phyloP scores from a whole-genome alignment of 2,888 invertebrate species.

The Orthosia incerta region DNA sequence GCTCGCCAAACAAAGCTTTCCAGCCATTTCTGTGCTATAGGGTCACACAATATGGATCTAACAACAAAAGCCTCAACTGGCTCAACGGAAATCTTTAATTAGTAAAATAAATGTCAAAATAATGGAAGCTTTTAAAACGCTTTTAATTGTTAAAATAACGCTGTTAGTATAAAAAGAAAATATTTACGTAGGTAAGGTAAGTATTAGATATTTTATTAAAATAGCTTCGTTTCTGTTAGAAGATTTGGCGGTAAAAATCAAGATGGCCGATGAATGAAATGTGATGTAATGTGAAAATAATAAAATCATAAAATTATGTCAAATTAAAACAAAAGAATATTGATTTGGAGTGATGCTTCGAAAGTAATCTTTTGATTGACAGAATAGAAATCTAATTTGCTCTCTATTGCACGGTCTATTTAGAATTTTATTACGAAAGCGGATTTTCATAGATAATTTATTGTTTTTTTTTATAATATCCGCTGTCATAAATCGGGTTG shows the following conservation, averaged over 20 bases:
- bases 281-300: constrained; percentile 71
- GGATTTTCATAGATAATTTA: constrained; percentile 62
- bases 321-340: constrained; percentile 66
- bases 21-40: constrained; percentile 66
- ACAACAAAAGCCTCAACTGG: constrained; percentile 73
- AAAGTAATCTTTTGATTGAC: constrained; percentile 73
- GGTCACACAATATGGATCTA: constrained; percentile 69
- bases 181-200: constrained; percentile 46
- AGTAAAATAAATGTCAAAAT: constrained; percentile 58
- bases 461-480: constrained; percentile 59
- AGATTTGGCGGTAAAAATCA: constrained; percentile 65
- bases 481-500: constrained; percentile 73
- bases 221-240: constrained; percentile 61
- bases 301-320: constrained; percentile 66
- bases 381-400: constrained; percentile 74
- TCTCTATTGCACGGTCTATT: constrained; percentile 73
- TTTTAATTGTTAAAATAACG: constrained; percentile 77
- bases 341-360: constrained; percentile 85
- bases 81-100: constrained; percentile 65
- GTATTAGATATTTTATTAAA: constrained; percentile 54
- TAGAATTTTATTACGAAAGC: constrained; percentile 71
- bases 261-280: constrained; percentile 73
- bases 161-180: constrained; percentile 78
- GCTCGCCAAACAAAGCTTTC: constrained; percentile 79
- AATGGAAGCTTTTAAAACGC: constrained; percentile 72